Evolutionary conservation across 1,140 invertebrate genomes (phyloP), one percentile per base, ranked within the genome.

Genomic region (Hypothenemus hampei): DNA sequence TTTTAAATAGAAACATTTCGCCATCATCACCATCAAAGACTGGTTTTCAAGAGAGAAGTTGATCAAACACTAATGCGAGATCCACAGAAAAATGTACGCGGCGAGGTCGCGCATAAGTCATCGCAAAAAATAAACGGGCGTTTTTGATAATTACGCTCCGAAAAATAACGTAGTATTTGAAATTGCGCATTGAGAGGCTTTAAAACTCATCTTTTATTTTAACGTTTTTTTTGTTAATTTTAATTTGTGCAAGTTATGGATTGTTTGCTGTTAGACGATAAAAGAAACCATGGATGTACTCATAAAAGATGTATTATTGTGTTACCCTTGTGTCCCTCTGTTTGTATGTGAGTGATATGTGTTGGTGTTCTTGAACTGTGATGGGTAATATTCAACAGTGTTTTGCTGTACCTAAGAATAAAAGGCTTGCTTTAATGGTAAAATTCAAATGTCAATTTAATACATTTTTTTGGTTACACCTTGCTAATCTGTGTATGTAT

Each of bases 331-430:
- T 26, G 43, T 24, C 18, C 18, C 11, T 43, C 43, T 11, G 13
- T 39, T 50, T 19, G 24, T 37, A n/a, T n/a, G n/a, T n/a, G 21
- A 39, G 47, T 63, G 61, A 58, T 26, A 60, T 63, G 58, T 57
- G 61, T 60, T 22, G 39, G 57, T 52, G 53, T 33, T 39, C 40
- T 36, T 13, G 37, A 39, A 54, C 44, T 58, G 52, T 64, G 49
- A 66, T 66, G 65, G 65, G 65, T 60, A 66, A 66, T 45, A 56
- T 66, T 43, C 65, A 66, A 49, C 63, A 65, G 61, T 66, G 65
- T 48, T 66, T 66, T 35, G 58, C 65, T 19, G 57, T 54, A 5
- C 62, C 65, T 13, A 61, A 61, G 46, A 62, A 53, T 51, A 64
- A 62, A 46, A 57, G 49, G 19, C 45, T 48, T 8, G 19, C 44